These are phyloP conservation scores for Epirrhoe alternata DNA, from an alignment of 2,888 invertebrate genomes.

Conservation along the genomic window DNA sequence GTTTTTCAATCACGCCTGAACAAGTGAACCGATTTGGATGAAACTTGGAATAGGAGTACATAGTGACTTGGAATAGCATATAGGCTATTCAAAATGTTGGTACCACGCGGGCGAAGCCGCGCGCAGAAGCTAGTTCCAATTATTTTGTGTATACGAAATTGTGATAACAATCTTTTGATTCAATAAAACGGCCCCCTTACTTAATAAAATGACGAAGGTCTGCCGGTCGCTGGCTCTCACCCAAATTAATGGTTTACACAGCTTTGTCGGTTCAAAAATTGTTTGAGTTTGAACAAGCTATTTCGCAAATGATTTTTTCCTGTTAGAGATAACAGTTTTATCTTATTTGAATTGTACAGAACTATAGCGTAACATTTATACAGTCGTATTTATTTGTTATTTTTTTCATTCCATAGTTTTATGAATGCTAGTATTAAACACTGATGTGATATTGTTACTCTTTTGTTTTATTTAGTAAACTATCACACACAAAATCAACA, in stretches of 20 bases:
- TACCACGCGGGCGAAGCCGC: no score
- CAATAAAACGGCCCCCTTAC: not conserved
- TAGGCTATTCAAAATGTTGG: no score
- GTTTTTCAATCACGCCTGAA: no score
- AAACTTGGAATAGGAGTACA: no score
- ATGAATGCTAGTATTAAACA: constrained; percentile 67
- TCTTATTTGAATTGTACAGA: constrained; percentile 13
- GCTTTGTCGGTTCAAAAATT: no score
- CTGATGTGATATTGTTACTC: constrained; percentile 66
- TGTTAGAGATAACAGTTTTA: not conserved
- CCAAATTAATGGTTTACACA: no score
- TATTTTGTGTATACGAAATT: constrained; percentile 23
- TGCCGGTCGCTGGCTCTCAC: no score
- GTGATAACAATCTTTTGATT: constrained; percentile 17
- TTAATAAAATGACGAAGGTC: no score
- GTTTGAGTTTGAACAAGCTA: not conserved
- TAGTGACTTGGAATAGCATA: no score
- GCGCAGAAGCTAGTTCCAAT: no score
- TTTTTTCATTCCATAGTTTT: constrained; percentile 77
- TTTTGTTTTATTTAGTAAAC: constrained; percentile 40
- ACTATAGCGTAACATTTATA: constrained; percentile 46
- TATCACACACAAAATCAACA: no score
- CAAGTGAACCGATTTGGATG: no score
- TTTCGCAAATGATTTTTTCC: not conserved
- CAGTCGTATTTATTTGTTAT: constrained; percentile 50